A percentile compares a stretch with the other conserved stretches of the same genome.
These are phyloP conservation scores for Salmo trutta DNA, from an alignment of 2,797 vertebrate species.

Conservation along the genomic window DNA sequence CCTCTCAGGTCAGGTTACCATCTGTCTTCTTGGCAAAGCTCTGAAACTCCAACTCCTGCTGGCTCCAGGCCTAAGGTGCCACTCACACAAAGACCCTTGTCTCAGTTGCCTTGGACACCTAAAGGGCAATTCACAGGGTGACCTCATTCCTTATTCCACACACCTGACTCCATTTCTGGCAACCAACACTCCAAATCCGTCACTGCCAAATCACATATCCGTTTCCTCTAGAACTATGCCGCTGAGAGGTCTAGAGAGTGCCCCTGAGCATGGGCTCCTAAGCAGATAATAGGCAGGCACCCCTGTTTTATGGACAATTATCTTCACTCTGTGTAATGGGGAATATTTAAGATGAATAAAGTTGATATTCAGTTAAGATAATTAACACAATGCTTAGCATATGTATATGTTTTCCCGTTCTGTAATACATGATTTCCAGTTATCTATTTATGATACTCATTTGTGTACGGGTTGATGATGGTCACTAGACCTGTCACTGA, in stretches of 20 bases:
- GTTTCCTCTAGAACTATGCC: conserved; percentile 15
- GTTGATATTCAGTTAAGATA: too few species aligned
- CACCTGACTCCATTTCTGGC: conserved; percentile 30
- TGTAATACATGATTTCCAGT: too few species aligned
- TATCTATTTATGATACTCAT: too few species aligned
- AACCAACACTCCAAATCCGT: conserved; percentile 55
- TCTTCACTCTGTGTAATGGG: too few species aligned
- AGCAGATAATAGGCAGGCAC: neutral
- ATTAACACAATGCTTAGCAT: too few species aligned
- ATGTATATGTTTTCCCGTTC: too few species aligned
- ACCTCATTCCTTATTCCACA: conserved; percentile 39
- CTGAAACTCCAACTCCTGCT: conserved; percentile 49
- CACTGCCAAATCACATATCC: conserved; percentile 56
- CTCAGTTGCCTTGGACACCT: conserved; percentile 52
- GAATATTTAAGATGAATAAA: too few species aligned
- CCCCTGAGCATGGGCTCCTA: neutral
- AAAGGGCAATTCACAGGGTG: conserved; percentile 29
- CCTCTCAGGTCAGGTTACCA: conserved; percentile 55
- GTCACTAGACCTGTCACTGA: too few species aligned
- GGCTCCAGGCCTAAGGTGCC: conserved; percentile 35
- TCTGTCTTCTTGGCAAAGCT: conserved; percentile 53
- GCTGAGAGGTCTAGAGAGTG: neutral
- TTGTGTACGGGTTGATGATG: too few species aligned
- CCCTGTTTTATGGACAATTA: too few species aligned
- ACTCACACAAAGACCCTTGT: conserved; percentile 42